Evolutionary conservation across 2,888 invertebrate genomes (phyloP).

Genomic region (Flexamia atlantica): DNA sequence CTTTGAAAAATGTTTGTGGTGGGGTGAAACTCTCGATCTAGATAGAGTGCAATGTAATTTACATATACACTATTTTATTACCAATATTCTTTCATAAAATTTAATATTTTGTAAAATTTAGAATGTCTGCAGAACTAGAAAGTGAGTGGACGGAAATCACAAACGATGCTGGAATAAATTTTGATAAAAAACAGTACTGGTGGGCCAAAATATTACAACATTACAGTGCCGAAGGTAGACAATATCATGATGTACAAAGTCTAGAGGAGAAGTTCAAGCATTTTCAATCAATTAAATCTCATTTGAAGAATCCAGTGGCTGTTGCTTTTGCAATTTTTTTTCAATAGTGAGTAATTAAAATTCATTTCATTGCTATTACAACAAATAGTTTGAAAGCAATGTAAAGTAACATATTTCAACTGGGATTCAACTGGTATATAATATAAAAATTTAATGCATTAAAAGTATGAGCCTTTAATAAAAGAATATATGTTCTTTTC

Average conservation of each 20-base stretch:
- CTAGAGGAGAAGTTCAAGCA: slow-evolving; percentile 75
- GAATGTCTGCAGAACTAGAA: slow-evolving; percentile 31
- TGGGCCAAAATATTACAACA: slow-evolving; percentile 73
- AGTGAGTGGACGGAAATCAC: slow-evolving; percentile 53
- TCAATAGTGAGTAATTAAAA: slow-evolving; percentile 76
- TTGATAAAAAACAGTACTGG: slow-evolving; percentile 72
- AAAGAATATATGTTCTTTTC: no score
- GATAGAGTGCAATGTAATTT: slow-evolving; percentile 29
- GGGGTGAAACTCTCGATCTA: background rate
- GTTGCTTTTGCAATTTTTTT: slow-evolving; percentile 78
- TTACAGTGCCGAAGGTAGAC: slow-evolving; percentile 75
- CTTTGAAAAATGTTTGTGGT: slow-evolving; percentile 29
- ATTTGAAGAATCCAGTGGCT: slow-evolving; percentile 75
- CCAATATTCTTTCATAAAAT: slow-evolving; percentile 20
- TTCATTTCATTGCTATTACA: no score
- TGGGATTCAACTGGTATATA: no score
- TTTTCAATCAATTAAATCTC: slow-evolving; percentile 74
- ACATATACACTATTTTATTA: background rate
- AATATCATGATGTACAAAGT: slow-evolving; percentile 76
- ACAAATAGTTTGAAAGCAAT: no score
- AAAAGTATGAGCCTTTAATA: no score
- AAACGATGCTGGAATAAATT: slow-evolving; percentile 46
- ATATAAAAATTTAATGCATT: no score
- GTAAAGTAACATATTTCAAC: no score
- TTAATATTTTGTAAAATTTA: slow-evolving; percentile 6